Conservation (phyloP, 2,113 vertebrate species). For the Pontoporia blainvillei region DNA sequence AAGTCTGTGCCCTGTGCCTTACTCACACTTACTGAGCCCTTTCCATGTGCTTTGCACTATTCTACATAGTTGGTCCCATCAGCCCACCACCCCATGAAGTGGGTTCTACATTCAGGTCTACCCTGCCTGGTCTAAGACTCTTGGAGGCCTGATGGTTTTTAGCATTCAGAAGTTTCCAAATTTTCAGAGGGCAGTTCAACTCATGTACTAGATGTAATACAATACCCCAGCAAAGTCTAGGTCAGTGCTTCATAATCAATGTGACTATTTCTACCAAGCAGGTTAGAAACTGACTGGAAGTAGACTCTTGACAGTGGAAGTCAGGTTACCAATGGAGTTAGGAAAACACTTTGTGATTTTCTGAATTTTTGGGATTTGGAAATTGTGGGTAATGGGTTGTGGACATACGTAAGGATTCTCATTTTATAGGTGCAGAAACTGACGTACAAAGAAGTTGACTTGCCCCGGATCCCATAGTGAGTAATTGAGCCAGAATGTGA, state of each 20-base stretch:
- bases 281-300: neutral
- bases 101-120: neutral
- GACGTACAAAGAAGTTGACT: neutral
- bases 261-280: neutral
- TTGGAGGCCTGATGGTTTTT: neutral
- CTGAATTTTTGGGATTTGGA: neutral
- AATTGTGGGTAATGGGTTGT: neutral
- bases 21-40: neutral
- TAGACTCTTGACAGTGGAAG: neutral
- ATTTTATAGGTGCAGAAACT: neutral
- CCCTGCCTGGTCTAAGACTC: neutral
- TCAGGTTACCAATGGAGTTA: neutral
- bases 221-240: neutral
- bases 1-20: neutral
- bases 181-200: neutral
- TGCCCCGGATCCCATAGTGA: neutral
- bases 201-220: neutral
- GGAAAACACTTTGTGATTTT: neutral
- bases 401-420: neutral
- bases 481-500: neutral
- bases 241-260: neutral
- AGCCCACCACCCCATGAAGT: fast-evolving
- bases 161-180: neutral
- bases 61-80: neutral
- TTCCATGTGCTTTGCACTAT: neutral